Evolutionary conservation across 2,113 vertebrate species (phyloP).

Genomic region (Phyllostomus discolor): DNA sequence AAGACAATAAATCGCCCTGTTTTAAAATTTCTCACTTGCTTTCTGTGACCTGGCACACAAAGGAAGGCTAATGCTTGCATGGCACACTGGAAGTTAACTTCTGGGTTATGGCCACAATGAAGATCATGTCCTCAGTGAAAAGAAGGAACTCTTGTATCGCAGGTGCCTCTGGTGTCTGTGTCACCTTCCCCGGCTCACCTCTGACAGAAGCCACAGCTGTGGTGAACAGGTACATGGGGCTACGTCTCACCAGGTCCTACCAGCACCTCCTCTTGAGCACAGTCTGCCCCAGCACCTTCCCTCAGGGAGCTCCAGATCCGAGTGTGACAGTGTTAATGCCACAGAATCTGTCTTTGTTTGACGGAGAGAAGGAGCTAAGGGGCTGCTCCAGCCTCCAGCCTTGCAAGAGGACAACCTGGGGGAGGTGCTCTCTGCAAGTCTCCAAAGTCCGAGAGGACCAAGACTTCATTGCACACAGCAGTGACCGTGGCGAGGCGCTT

Average conservation of each 20-base stretch:
- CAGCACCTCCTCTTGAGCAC: not conserved
- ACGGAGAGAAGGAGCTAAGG: not conserved
- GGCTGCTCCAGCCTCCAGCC: not conserved
- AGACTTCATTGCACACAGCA: not conserved
- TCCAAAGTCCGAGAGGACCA: not conserved
- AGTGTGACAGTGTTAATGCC: not conserved
- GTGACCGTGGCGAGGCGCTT: not conserved
- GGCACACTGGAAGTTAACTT: not conserved
- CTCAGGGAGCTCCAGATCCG: not conserved
- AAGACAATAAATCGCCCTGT: not conserved
- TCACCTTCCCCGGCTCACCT: not conserved
- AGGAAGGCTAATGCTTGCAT: not conserved
- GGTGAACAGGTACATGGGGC: not conserved
- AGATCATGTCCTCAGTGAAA: not conserved
- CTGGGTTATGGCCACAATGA: not conserved
- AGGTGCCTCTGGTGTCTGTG: not conserved
- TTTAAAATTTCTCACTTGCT: not conserved
- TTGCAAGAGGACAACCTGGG: not conserved
- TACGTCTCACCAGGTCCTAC: not conserved
- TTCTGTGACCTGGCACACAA: not conserved
- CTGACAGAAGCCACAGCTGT: not conserved
- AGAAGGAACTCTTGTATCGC: not conserved
- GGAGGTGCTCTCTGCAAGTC: not conserved
- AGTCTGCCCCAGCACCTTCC: not conserved
- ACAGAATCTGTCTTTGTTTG: not conserved